A percentile compares a stretch with the other conserved stretches of the same genome.
Evolutionary conservation across 2,797 vertebrate species (phyloP).

Genomic region (Thalassophryne amazonica): DNA sequence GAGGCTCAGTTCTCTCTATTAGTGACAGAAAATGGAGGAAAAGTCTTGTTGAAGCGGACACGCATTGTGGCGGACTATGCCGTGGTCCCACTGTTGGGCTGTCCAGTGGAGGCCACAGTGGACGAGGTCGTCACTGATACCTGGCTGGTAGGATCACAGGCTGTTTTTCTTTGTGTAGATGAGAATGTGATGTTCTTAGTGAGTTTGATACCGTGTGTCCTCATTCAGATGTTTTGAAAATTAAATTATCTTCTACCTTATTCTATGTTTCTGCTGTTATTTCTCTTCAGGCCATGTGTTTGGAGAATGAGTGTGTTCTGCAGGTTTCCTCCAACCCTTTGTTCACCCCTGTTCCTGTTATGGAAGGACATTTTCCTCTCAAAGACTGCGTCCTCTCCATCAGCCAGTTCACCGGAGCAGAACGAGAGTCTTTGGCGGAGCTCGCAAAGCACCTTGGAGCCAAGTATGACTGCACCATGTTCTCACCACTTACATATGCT

Average conservation of each 20-base stretch:
- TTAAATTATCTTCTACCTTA: no score
- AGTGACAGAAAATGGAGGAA: constrained; percentile 87
- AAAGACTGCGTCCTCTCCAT: constrained; percentile 89
- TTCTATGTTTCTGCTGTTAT: neutral
- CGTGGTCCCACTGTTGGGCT: constrained; percentile 91
- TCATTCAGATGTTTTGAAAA: no score
- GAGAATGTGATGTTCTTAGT: neutral
- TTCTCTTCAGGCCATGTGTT: constrained; percentile 82
- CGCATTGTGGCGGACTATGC: constrained; percentile 89
- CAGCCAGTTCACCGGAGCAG: constrained; percentile 92
- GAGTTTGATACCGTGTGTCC: neutral
- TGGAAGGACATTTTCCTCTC: constrained; percentile 83
- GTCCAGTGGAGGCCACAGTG: constrained; percentile 86
- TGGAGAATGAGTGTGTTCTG: constrained; percentile 86
- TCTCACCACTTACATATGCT: neutral
- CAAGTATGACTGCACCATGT: constrained; percentile 72
- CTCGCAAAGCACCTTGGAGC: constrained; percentile 90
- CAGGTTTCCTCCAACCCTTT: constrained; percentile 84
- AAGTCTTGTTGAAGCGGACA: constrained; percentile 72
- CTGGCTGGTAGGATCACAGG: constrained; percentile 88
- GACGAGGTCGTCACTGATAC: constrained; percentile 95
- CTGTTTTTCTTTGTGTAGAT: neutral
- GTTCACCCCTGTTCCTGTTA: constrained; percentile 86
- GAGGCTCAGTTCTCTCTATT: constrained; percentile 80
- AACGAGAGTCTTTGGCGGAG: constrained; percentile 89